Conservation (phyloP, 2,113 vertebrate genomes). For the Phaethon lepturus region DNA sequence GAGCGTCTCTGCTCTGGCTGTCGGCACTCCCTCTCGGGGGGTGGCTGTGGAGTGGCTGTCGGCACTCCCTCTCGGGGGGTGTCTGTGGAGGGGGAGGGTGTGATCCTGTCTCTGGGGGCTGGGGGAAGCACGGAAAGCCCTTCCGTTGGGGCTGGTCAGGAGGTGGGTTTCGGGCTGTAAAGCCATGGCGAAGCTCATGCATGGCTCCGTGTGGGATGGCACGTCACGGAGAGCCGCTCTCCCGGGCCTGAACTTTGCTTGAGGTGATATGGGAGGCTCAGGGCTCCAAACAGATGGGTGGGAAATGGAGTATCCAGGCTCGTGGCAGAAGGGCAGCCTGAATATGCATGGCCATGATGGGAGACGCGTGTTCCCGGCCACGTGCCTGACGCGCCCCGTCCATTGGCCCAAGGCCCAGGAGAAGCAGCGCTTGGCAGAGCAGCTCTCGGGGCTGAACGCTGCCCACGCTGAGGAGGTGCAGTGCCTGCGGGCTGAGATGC, state of each 20-base stretch:
- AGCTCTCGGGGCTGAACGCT: conserved; percentile 56
- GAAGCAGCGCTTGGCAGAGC: conserved; percentile 67
- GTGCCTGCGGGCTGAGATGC: conserved; percentile 39
- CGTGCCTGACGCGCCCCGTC: neutral
- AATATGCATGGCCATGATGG: fast-evolving
- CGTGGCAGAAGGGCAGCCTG: neutral
- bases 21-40: neutral
- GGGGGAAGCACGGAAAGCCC: neutral
- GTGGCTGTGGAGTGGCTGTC: neutral
- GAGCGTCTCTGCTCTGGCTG: neutral
- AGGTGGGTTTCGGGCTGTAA: neutral
- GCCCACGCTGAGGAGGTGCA: conserved; percentile 63
- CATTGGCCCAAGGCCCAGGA: conserved; percentile 66
- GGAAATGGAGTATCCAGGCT: neutral
- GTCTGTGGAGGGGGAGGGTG: neutral
- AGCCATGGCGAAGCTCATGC: fast-evolving
- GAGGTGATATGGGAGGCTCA: neutral
- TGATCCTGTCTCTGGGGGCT: neutral
- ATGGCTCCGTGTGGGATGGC: fast-evolving
- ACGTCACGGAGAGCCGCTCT: neutral
- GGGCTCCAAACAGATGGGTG: neutral
- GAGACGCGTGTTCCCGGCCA: fast-evolving
- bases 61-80: neutral
- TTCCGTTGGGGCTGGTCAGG: too few species aligned
- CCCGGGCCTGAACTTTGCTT: neutral